phyloP scores from a whole-genome alignment of 2,797 vertebrate species.

The Crax fasciolata region DNA sequence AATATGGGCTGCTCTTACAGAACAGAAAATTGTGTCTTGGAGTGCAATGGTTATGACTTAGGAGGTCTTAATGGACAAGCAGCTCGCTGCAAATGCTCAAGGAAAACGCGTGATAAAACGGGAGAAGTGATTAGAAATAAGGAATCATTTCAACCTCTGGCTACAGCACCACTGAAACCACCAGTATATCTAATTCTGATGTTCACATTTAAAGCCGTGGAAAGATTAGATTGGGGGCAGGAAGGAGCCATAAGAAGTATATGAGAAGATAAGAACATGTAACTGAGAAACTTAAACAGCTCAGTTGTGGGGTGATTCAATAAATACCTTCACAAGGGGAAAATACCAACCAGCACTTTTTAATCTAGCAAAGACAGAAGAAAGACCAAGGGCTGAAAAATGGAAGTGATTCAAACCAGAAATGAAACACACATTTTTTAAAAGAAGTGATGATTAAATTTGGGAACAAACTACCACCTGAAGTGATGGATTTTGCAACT shows the following conservation, averaged over 20 bases:
- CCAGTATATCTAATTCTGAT: neutral
- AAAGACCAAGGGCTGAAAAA: conserved; percentile 74
- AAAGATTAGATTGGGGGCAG: conserved; percentile 62
- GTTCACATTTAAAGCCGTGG: neutral
- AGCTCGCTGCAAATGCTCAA: neutral
- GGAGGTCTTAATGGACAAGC: neutral
- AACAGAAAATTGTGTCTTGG: neutral
- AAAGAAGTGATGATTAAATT: conserved; percentile 74
- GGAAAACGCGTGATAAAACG: neutral
- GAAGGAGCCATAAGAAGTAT: conserved; percentile 63
- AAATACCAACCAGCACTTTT: conserved; percentile 71
- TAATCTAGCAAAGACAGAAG: conserved; percentile 70
- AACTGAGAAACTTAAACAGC: conserved; percentile 59
- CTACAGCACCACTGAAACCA: neutral
- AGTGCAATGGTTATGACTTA: neutral
- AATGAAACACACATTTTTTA: conserved; percentile 77
- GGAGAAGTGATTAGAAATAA: neutral
- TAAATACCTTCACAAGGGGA: conserved; percentile 70
- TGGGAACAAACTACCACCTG: conserved; percentile 73
- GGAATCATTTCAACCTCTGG: neutral
- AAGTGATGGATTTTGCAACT: conserved; percentile 75
- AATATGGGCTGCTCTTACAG: neutral
- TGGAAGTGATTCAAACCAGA: conserved; percentile 73
- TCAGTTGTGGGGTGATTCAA: conserved; percentile 58
- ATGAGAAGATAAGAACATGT: conserved; percentile 52